Percentiles rank a stretch among this genome's conserved stretches.
Conservation (phyloP, 2,113 vertebrate genomes). For the Gallinago undulata region DNA sequence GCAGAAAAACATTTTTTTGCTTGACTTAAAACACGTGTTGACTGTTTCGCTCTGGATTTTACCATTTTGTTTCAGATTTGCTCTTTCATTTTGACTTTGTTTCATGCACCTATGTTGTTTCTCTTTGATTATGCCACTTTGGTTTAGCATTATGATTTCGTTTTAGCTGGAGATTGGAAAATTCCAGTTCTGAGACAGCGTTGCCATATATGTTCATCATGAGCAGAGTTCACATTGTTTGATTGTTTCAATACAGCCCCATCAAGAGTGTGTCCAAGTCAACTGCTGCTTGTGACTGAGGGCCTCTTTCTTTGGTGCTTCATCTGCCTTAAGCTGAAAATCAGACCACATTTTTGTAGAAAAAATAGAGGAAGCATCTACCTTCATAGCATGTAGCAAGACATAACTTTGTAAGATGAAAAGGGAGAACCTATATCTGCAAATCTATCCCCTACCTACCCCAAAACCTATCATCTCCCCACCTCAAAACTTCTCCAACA, state of each 20-base stretch:
- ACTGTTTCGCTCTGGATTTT: background rate
- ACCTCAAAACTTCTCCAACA: background rate
- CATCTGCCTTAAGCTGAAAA: background rate
- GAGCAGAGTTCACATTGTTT: background rate
- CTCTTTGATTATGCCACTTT: background rate
- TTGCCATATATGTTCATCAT: background rate
- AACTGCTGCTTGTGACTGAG: background rate
- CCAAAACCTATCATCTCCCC: background rate
- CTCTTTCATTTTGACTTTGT: background rate
- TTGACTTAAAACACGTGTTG: conserved; percentile 30
- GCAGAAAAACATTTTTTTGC: conserved; percentile 6
- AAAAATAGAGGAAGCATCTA: background rate
- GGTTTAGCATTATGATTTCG: background rate
- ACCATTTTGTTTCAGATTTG: background rate
- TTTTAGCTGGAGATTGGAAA: background rate
- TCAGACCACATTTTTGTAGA: background rate
- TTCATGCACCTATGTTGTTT: background rate
- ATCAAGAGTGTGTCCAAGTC: background rate
- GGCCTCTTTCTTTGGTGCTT: background rate
- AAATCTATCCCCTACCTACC: background rate
- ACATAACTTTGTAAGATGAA: background rate
- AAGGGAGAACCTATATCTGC: background rate
- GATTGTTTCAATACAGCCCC: background rate
- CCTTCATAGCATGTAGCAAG: background rate
- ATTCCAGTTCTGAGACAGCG: background rate